Base-by-base conservation (phyloP, 2,888 invertebrate genomes). In the Penaeus monodon region DNA sequence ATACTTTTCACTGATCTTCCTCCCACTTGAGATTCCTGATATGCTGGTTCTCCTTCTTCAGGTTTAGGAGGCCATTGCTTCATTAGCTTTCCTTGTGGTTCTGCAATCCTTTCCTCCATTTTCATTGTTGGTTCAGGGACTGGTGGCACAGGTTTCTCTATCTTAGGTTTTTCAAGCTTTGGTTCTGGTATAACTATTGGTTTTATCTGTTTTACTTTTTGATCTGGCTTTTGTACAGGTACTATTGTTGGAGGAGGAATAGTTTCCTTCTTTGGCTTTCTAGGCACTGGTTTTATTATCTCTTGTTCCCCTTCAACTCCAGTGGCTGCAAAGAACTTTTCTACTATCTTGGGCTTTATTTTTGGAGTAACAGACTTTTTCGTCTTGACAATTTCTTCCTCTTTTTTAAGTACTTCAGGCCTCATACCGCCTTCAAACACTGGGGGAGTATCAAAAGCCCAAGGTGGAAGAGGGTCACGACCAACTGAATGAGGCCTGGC, bases 341-440 rank as follows among this genome's bases (percentile, higher is more conserved):
- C 77, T 22, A 89, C 88, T 33, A 89, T 49, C 68, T 88, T 85
- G 29, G 85, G 66, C 65, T 88, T 88, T 68, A 86, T 89, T 77
- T 88, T 89, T 68, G 86, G 85, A 66, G 78, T 66, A n/a, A 84
- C 44, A 68, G 78, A 57, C 70, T 24, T 44, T 29, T 49, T 70
- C 12, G 68, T 63, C 49, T 87, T 81, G 10, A 38, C 74, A 68
- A 38, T 38, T 64, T 79, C 82, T 74, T 88, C 87, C 64, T 78
- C 88, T 74, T 66, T 33, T 78, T 87, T 86, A 14, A 86, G 33
- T n/a, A 88, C 78, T 24, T 85, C 88, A 63, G 89, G 89, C 68
- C 89, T 88, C 87, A 89, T 87, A 3, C 70, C 57, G 49, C 89
- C 89, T 29, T 88, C 88, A 81, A 89, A 82, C 24, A 84, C 74